Evolutionary conservation across 2,113 vertebrate species (phyloP), one percentile per base, ranked within the genome.

Genomic region (Azemiops feae): DNA sequence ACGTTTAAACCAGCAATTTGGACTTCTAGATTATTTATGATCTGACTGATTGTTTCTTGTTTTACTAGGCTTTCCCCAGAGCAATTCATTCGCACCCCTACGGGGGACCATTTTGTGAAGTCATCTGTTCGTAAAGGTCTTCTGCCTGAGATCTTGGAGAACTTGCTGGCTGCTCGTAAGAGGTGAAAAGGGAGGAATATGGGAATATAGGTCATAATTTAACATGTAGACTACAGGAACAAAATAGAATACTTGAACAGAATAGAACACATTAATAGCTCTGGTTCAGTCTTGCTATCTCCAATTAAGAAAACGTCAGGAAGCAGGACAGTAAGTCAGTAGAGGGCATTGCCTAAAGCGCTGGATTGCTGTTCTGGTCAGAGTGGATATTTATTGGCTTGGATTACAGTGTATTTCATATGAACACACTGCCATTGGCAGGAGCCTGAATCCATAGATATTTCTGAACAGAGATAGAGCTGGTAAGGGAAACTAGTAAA

Each of bases 111-210:
- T 88, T 99, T 99, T 96, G 98, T 99, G 94, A 99, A 98, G 96
- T 97, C 97, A 3, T 98, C 98, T 0, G 97, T 99, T 93, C 97
- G 98, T 93, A 99, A 99, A 94, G 99, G 99, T 30, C 98, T 99
- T 60, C 97, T 99, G 18, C 99, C 99, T 0, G 98, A 99, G 96
- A 99, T 99, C 96, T 96, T 99, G 96, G 98, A 99, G 97, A 99
- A 98, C 92, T 97, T 99, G 91, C 98, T 99, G 92, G 96, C 98
- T 2, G 98, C 99, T 92, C 98, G 99, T 45, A 99, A 99, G 96
- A 98, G 97, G 99, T 99, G 89, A 94, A 96, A 50, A n/a, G 85
- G 30, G 0, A 20, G 9, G 20, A 20, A 18, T 8, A 5, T 34
- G 25, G 58, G 20, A 89, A 16, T 12, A 30, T 45, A 45, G 50